phyloP scores from a whole-genome alignment of 2,888 invertebrate species.

The Julus scandinavius region DNA sequence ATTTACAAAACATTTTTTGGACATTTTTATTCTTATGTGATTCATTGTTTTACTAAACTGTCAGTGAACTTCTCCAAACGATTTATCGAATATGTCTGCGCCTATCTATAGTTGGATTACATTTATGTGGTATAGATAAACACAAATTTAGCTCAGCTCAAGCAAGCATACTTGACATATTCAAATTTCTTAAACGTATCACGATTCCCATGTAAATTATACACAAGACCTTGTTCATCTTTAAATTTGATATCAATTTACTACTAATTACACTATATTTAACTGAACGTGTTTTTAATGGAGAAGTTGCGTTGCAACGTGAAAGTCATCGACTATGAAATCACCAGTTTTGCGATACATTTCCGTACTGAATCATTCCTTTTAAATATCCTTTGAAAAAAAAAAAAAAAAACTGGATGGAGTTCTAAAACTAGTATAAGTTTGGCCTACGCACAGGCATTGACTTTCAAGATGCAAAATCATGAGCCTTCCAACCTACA shows the following conservation, averaged over 20 bases:
- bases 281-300: neutral
- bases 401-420: neutral
- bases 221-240: neutral
- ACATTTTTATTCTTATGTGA: no score
- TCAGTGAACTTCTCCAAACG: no score
- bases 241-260: neutral
- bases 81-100: no score
- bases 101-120: no score
- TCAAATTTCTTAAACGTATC: no score
- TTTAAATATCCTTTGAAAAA: neutral
- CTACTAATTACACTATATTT: neutral
- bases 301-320: neutral
- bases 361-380: slow-evolving; percentile 43
- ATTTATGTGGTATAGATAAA: no score
- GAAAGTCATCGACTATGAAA: slow-evolving; percentile 21
- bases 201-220: no score
- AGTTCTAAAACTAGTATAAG: slow-evolving; percentile 25
- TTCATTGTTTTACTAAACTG: no score
- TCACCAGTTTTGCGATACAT: slow-evolving; percentile 13
- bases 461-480: slow-evolving; percentile 40
- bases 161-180: no score
- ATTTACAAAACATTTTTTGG: no score
- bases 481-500: slow-evolving; percentile 19
- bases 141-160: no score
- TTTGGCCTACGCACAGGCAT: slow-evolving; percentile 9